These are phyloP conservation scores for Apogon hyalosoma DNA, from an alignment of 2,797 vertebrate species.

Conservation along the genomic window DNA sequence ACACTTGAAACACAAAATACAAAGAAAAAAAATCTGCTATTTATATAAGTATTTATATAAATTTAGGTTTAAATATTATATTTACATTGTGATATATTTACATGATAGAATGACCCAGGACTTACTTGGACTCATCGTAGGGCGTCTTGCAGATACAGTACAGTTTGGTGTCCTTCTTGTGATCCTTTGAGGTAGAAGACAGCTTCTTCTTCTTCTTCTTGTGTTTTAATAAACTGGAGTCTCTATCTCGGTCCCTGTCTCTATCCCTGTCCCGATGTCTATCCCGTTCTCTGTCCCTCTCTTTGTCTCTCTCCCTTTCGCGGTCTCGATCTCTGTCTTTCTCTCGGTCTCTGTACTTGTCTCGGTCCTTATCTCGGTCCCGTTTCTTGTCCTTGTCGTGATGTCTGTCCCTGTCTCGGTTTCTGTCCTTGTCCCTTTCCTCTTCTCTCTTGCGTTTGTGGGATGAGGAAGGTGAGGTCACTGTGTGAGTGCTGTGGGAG, in stretches of 20 bases:
- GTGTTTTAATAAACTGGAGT: conserved; percentile 86
- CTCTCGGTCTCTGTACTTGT: conserved; percentile 42
- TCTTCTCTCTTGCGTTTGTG: conserved; percentile 90
- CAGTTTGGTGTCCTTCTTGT: conserved; percentile 97
- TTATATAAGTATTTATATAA: too few species aligned
- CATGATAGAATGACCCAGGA: not conserved
- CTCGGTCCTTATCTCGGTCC: conserved; percentile 65
- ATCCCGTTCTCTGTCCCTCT: conserved; percentile 56
- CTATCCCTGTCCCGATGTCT: conserved; percentile 70
- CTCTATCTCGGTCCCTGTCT: conserved; percentile 51
- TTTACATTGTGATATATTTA: not conserved
- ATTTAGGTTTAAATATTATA: too few species aligned
- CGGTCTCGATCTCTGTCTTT: conserved; percentile 42
- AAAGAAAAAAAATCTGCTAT: too few species aligned
- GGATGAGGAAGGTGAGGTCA: conserved; percentile 72
- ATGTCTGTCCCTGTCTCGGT: conserved; percentile 74
- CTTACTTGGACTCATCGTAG: conserved; percentile 98
- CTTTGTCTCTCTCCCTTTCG: conserved; percentile 70
- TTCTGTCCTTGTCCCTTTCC: conserved; percentile 82
- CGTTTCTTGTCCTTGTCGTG: conserved; percentile 77
- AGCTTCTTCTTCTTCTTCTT: conserved; percentile 99
- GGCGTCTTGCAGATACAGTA: conserved; percentile 99
- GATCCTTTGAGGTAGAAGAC: conserved; percentile 97
- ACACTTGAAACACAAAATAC: too few species aligned
- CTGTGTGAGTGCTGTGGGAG: conserved; percentile 60